Base-by-base conservation (phyloP, 92 coral and sea anemone species). In the Parazoanthus swiftii region DNA sequence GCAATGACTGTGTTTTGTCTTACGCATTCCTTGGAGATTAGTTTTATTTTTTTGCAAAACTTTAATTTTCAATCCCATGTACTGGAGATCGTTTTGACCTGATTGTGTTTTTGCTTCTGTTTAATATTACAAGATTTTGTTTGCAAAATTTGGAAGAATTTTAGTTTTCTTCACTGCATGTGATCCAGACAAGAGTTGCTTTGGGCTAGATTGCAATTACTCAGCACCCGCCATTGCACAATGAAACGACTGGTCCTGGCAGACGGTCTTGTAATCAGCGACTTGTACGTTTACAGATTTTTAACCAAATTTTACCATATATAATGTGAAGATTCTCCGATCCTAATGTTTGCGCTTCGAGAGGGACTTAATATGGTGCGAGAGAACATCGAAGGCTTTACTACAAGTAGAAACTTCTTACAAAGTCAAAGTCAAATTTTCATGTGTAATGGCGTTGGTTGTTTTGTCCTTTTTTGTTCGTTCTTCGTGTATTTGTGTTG, bases 391-490 rank as follows among this genome's bases (percentile, higher is more conserved):
- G 33, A 29, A 29, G 0, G 33, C 33, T 29, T 29, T 21, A 20
- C 2, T 37, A 29, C 0, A 14, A 76, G 46, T 37, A 20, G 9
- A 29, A 14, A 74, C 23, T 35, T 33, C 79, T 44, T 3, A 39
- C 4, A 16, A 36, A 44, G 14, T 42, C 9, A 76, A 0, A 44
- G 50, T 75, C 29, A 76, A 13, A 11, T 36, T 76, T 39, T 76
- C 51, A 42, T 76, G 26, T 76, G 13, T 33, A 44, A 37, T 76
- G 51, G 18, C 51, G 79, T 76, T 76, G 18, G 26, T 76, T 39
- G n/a, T 74, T 35, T 5, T 76, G 50, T 76, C 80, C 80, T 39
- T 76, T 76, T 76, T 76, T 76, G 54, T 39, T 8, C 46, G 15
- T 37, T 76, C 46, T 26, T 74, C 3, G 18, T 76, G 21, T 76